Conservation (phyloP, 2,797 vertebrate species). For the Zenarchopterus dispar region DNA sequence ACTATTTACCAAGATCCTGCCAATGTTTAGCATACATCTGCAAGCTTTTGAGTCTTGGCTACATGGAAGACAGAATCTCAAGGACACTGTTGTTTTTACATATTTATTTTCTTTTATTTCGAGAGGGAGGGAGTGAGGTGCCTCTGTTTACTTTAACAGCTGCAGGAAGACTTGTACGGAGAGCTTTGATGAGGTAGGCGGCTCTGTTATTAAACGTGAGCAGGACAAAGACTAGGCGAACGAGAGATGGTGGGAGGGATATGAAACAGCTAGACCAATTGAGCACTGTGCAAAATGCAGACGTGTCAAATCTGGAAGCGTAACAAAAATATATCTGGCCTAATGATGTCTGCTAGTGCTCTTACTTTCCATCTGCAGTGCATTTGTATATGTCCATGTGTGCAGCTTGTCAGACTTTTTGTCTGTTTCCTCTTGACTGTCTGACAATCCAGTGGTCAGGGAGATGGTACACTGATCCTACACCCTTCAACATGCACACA, state of each 20-base stretch:
- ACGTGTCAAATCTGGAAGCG: constrained; percentile 80
- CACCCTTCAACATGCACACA: constrained; percentile 3
- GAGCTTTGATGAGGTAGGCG: constrained; percentile 57
- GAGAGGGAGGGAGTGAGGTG: too few species aligned
- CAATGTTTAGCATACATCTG: too few species aligned
- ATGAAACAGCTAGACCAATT: constrained; percentile 59
- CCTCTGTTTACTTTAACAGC: not conserved
- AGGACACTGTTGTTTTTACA: too few species aligned
- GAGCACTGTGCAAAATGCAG: constrained; percentile 76
- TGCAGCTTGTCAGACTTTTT: constrained; percentile 24
- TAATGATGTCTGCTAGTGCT: constrained; percentile 82
- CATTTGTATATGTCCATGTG: constrained; percentile 38
- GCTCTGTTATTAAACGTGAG: constrained; percentile 67
- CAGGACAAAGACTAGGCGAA: constrained; percentile 60
- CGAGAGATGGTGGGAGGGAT: constrained; percentile 35
- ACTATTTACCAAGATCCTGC: too few species aligned
- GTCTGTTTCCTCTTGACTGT: constrained; percentile 46
- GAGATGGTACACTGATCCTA: constrained; percentile 32
- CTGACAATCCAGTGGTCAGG: constrained; percentile 62
- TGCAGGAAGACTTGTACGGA: constrained; percentile 52
- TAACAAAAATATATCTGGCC: constrained; percentile 83
- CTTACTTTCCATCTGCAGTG: constrained; percentile 60
- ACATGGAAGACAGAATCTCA: too few species aligned
- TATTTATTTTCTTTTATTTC: too few species aligned
- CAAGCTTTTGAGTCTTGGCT: too few species aligned